Base-by-base conservation (phyloP, 2,888 invertebrate genomes). In the Sarcophaga caerulescens region DNA sequence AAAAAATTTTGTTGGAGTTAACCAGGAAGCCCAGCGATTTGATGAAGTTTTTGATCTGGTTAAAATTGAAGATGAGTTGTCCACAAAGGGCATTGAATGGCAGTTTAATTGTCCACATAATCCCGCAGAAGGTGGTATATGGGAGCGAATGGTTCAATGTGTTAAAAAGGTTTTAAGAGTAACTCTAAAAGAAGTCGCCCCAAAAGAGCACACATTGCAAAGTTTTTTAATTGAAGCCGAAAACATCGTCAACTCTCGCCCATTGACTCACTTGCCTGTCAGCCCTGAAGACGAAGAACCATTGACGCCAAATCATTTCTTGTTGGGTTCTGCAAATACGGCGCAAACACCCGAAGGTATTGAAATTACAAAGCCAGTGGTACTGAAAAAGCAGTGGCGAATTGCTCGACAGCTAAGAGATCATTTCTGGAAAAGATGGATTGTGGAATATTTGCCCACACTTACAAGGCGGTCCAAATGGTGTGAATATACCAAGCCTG, bases 141-240 rank as follows among this genome's bases (percentile, higher is more conserved):
- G 76, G 76, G 76, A 70, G 47, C 62, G 76, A 6, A 65, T 75
- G 65, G 65, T 75, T 4, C 63, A 65, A 47, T 65, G 25, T 14
- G 52, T 75, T 23, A 75, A 75, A 47, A 75, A 74, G 62, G 74
- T 74, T 14, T 23, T 74, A 45, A 19, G 63, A 44, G 74, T 11
- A 17, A 74, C 74, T 3, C 4, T 74, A 21, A 74, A 74, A 45
- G 74, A 74, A 74, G 74, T 74, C 5, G n/a, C 62, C 45, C 62
- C 47, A 60, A 62, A 19, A 62, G 62, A 74, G 19, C 23, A 74
- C 19, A 63, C 45, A 6, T 62, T 74, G 2, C 62, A 62, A 47
- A 47, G 47, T 14, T 10, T 47, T 47, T 14, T 47, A 47, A 47
- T 47, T 47, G 47, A 47, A 47, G 47, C 47, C 47, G 47, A 47